Evolutionary conservation across 2,888 invertebrate genomes (phyloP).

Genomic region (Drosophila testacea): DNA sequence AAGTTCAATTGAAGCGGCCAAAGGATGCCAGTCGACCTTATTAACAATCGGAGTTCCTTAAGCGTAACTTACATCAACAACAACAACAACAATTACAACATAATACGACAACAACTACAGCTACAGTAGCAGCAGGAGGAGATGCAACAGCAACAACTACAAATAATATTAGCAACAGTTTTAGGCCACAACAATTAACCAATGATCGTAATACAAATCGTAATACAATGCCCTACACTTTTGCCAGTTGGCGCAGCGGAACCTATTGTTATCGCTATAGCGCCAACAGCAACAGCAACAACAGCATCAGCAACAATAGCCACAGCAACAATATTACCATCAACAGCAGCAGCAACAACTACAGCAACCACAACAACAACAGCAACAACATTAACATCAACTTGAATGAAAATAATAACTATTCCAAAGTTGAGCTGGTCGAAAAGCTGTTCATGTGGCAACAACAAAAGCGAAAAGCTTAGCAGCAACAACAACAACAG

Average conservation of each 20-base stretch:
- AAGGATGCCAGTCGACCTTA: conserved; percentile 99
- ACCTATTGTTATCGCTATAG: conserved; percentile 68
- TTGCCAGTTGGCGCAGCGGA: conserved; percentile 72
- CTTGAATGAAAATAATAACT: conserved; percentile 53
- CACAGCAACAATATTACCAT: conserved; percentile 23
- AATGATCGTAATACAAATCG: conserved; percentile 56
- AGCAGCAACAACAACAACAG: conserved; percentile 39
- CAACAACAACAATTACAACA: conserved; percentile 47
- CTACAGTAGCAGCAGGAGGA: conserved; percentile 35
- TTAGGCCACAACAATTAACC: conserved; percentile 55
- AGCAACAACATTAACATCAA: conserved; percentile 27
- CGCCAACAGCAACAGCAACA: conserved; percentile 46
- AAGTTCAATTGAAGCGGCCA: conserved; percentile 99
- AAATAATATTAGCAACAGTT: conserved; percentile 52
- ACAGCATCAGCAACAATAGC: conserved; percentile 22
- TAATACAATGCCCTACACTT: conserved; percentile 66
- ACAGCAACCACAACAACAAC: conserved; percentile 34
- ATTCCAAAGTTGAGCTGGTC: conserved; percentile 73
- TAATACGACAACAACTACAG: conserved; percentile 40
- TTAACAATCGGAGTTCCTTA: conserved; percentile 90
- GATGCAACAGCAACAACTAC: conserved; percentile 47
- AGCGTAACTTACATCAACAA: conserved; percentile 78
- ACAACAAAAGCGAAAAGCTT: conserved; percentile 73
- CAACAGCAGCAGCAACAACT: conserved; percentile 21
- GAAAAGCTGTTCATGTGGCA: conserved; percentile 73